Base-by-base conservation (phyloP, 2,888 invertebrate species). In the Temnothorax rugatulus region DNA sequence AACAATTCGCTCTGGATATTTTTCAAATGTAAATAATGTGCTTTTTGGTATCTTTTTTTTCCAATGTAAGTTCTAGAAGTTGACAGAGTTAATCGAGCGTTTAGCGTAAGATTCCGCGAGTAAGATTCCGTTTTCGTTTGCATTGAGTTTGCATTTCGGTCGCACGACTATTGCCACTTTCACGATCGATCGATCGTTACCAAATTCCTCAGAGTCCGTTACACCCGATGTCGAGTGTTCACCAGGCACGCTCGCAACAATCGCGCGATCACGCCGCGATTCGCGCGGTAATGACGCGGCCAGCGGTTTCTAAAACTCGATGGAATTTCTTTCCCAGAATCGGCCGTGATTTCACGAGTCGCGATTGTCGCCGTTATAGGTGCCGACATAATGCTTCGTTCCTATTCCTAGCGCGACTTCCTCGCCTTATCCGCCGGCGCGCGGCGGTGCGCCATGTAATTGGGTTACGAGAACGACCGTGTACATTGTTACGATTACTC, bases 401-500 rank as follows among this genome's bases (percentile, higher is more conserved):
- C 83, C 85, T 86, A 90, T 91, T 89, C 88, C 25, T 71, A 38
- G n/a, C 89, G 87, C 74, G 89, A 81, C 73, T 85, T 76, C 84
- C 79, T 82, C 85, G 83, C 86, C 81, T 87, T 86, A 85, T 89
- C 75, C 75, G 86, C 74, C 82, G 59, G 88, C 86, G 89, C 82
- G 59, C 82, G 59, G 88, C 86, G 89, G 79, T 88, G 86, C 13
- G 71, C 86, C 89, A 88, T 90, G 90, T 92, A 93, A 93, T 91
- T 92, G 89, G 93, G 93, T 93, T 91, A 93, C 87, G 89, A 86
- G 93, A 92, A 93, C 93, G 86, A 86, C 61, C 57, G 73, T 68
- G 61, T 54, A 61, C 73, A 73, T 66, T 52, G 73, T 77, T 68
- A 59, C 84, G 82, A 38, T 38, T 57, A 71, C 47, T 47, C 66